Evolutionary conservation across 2,113 vertebrate genomes (phyloP).

Genomic region (Cyprinodon variegatus): DNA sequence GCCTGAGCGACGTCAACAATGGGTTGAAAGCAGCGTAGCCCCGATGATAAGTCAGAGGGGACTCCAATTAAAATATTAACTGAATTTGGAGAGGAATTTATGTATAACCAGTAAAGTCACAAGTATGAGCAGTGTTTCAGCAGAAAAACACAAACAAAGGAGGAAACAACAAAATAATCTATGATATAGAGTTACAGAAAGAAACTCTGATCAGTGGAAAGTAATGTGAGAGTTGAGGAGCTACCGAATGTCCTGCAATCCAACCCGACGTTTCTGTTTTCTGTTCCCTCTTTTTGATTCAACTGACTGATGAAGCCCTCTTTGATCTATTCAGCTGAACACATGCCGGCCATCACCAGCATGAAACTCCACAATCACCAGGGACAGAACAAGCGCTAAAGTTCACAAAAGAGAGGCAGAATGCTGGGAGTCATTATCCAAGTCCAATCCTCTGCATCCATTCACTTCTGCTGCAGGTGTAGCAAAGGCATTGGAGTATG

Average conservation of each 20-base stretch:
- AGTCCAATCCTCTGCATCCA: slow-evolving; percentile 28
- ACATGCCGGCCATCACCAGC: slow-evolving; percentile 45
- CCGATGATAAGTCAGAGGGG: slow-evolving; percentile 35
- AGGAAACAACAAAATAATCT: slow-evolving; percentile 4
- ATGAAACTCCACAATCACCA: slow-evolving; percentile 27
- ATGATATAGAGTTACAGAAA: slow-evolving; percentile 7
- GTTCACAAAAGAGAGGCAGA: slow-evolving; percentile 11
- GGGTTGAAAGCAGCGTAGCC: slow-evolving; percentile 40
- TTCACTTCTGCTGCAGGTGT: slow-evolving; percentile 38
- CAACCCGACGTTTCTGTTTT: slow-evolving; percentile 17
- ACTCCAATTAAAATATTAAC: background rate
- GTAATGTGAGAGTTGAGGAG: background rate
- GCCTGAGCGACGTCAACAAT: slow-evolving; percentile 39
- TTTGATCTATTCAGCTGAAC: slow-evolving; percentile 52
- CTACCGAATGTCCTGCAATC: slow-evolving; percentile 28
- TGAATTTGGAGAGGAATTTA: background rate
- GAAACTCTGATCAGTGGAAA: slow-evolving; percentile 6
- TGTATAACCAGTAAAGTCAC: no score
- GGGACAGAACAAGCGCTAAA: slow-evolving; percentile 17
- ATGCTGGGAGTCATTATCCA: slow-evolving; percentile 31
- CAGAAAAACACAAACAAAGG: background rate
- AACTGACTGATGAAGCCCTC: slow-evolving; percentile 53
- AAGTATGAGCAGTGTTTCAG: background rate
- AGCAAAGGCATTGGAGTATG: slow-evolving; percentile 36
- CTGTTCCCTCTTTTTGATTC: slow-evolving; percentile 42